Conservation (phyloP, 1,140 invertebrate genomes). For the Thaumetopoea pityocampa region DNA sequence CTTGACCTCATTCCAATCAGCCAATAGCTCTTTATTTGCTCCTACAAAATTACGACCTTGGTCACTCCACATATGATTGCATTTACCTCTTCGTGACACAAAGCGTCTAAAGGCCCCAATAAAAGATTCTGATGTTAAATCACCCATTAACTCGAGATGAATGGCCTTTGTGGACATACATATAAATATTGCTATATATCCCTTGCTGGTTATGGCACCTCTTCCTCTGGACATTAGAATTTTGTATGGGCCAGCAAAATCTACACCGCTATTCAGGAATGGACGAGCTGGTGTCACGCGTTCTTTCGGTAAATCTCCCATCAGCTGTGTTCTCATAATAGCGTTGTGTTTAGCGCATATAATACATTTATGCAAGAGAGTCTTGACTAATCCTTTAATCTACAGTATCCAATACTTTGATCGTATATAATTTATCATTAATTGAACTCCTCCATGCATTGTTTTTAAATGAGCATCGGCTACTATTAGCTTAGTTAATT, state of each 20-base stretch:
- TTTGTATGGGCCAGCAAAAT: conserved; percentile 3
- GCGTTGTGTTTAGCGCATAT: too few species aligned
- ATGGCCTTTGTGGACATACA: conserved; percentile 19
- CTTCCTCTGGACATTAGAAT: conserved; percentile 12
- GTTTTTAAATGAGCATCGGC: conserved; percentile 30
- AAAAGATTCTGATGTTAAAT: conserved; percentile 14
- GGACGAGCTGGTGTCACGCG: not conserved
- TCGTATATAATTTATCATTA: conserved; percentile 26
- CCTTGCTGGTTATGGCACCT: conserved; percentile 14
- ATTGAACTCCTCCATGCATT: conserved; percentile 35
- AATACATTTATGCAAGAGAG: too few species aligned
- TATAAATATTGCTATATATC: conserved; percentile 17
- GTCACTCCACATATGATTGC: conserved; percentile 18
- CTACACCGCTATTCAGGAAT: not conserved
- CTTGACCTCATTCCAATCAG: conserved; percentile 11
- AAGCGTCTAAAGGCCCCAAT: conserved; percentile 20
- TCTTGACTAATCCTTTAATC: too few species aligned
- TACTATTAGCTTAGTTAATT: conserved; percentile 28
- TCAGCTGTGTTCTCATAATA: too few species aligned
- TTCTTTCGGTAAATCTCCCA: not conserved
- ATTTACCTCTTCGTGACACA: conserved; percentile 14
- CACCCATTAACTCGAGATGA: conserved; percentile 15
- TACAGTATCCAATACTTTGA: too few species aligned
- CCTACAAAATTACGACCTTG: conserved; percentile 18
- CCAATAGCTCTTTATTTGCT: conserved; percentile 9